Percentiles rank a stretch among this genome's conserved stretches.
Evolutionary conservation across 1,140 invertebrate species (phyloP).

Genomic region (Phymastichus coffea): DNA sequence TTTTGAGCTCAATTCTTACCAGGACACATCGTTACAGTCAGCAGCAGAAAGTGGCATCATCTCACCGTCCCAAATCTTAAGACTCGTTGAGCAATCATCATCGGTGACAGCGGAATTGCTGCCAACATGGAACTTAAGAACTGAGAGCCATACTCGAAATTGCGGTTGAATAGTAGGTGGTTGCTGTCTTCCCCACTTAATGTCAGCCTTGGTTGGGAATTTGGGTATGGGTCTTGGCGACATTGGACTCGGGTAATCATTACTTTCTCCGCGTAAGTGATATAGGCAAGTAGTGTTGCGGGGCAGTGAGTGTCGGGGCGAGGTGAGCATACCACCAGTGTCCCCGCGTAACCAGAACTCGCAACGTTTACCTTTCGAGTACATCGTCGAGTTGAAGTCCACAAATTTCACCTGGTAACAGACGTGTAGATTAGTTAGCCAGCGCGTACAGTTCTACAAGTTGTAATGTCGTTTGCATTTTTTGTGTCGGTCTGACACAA

Average conservation of each 20-base stretch:
- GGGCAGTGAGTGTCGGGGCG: constrained; percentile 77
- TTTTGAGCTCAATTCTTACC: no score
- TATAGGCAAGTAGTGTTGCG: constrained; percentile 86
- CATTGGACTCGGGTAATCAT: constrained; percentile 60
- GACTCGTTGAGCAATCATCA: constrained; percentile 74
- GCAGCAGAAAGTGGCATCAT: constrained; percentile 65
- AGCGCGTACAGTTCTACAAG: neutral
- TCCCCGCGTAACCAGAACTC: constrained; percentile 83
- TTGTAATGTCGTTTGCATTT: constrained; percentile 1
- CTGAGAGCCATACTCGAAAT: constrained; percentile 83
- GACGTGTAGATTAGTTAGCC: no score
- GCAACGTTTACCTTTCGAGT: constrained; percentile 79
- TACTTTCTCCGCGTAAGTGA: constrained; percentile 68
- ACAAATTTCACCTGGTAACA: constrained; percentile 77
- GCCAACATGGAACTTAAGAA: constrained; percentile 80
- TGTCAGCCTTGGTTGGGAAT: constrained; percentile 62
- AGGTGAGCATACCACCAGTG: constrained; percentile 73
- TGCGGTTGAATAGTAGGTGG: constrained; percentile 61
- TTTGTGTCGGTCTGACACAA: no score
- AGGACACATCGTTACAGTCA: constrained; percentile 77
- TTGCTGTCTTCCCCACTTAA: constrained; percentile 60
- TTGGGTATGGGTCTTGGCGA: constrained; percentile 61
- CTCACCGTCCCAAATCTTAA: constrained; percentile 83
- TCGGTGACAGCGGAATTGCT: constrained; percentile 58
- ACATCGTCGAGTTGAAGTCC: constrained; percentile 75